phyloP scores from a whole-genome alignment of 2,797 vertebrate genomes.

The Typhlichthys subterraneus region DNA sequence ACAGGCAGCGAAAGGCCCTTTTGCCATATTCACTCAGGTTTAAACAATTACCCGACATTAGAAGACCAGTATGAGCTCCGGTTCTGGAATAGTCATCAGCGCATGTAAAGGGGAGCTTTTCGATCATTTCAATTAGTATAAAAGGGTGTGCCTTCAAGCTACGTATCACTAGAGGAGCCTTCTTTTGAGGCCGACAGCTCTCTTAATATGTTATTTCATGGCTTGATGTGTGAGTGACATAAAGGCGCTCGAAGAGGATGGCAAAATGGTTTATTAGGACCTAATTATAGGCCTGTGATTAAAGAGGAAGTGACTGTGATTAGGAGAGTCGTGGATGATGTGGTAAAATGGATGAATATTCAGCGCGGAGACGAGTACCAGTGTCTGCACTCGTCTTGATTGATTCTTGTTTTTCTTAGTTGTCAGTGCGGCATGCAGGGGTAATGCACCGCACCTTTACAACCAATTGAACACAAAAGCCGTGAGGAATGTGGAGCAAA shows the following conservation, averaged over 20 bases:
- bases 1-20: slow-evolving; percentile 53
- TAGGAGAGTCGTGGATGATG: slow-evolving; percentile 78
- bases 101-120: slow-evolving; percentile 71
- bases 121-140: slow-evolving; percentile 78
- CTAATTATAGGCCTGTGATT: slow-evolving; percentile 83
- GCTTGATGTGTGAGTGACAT: slow-evolving; percentile 82
- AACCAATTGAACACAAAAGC: slow-evolving; percentile 73
- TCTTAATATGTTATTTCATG: slow-evolving; percentile 78
- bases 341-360: slow-evolving; percentile 80
- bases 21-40: slow-evolving; percentile 80
- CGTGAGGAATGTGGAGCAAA: slow-evolving; percentile 66
- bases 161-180: slow-evolving; percentile 68
- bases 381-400: slow-evolving; percentile 42
- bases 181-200: slow-evolving; percentile 74
- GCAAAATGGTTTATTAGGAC: slow-evolving; percentile 82
- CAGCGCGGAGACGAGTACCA: slow-evolving; percentile 63
- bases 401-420: slow-evolving; percentile 45
- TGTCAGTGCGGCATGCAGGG: slow-evolving; percentile 52
- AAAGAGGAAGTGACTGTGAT: slow-evolving; percentile 85
- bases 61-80: slow-evolving; percentile 65
- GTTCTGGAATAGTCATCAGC: slow-evolving; percentile 63
- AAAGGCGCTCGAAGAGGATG: slow-evolving; percentile 70
- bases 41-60: slow-evolving; percentile 81
- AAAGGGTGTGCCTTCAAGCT: slow-evolving; percentile 74
- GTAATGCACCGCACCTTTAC: slow-evolving; percentile 60